phyloP scores from a whole-genome alignment of 2,797 vertebrate species.

The Myripristis murdjan region DNA sequence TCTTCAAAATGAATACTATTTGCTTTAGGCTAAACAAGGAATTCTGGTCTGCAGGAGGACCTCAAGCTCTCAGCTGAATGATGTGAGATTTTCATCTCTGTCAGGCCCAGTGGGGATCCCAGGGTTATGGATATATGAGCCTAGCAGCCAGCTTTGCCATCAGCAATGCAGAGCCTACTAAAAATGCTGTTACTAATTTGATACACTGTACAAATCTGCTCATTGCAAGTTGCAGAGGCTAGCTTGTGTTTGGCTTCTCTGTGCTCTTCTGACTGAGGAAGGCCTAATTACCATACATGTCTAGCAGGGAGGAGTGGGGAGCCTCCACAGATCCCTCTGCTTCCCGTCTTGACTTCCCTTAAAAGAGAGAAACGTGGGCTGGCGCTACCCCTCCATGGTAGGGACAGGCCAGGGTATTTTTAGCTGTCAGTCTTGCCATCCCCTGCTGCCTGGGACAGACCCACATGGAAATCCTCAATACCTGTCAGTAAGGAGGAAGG shows the following conservation, averaged over 20 bases:
- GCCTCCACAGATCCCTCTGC: conserved; percentile 27
- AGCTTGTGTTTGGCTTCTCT: conserved; percentile 5
- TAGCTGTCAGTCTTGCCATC: conserved; percentile 22
- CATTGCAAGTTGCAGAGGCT: background rate
- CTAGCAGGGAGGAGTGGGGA: conserved; percentile 40
- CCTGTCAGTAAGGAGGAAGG: background rate
- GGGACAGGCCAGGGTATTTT: conserved; percentile 44
- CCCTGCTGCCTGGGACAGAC: background rate
- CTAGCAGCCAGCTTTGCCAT: background rate
- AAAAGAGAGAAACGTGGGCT: conserved; percentile 61
- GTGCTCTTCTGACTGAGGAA: conserved; percentile 26
- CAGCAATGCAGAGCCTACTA: background rate
- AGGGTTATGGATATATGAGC: background rate
- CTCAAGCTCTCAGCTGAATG: too few species aligned
- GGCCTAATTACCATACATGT: conserved; percentile 69
- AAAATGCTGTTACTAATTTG: conserved; percentile 49
- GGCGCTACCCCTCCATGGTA: conserved; percentile 50
- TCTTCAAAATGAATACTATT: too few species aligned
- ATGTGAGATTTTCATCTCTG: background rate
- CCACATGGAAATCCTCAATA: background rate
- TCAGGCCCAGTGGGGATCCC: background rate
- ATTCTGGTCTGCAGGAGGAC: too few species aligned
- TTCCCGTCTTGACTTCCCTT: conserved; percentile 65
- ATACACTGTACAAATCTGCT: conserved; percentile 16
- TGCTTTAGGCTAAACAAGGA: too few species aligned